Evolutionary conservation across 1,140 invertebrate genomes (phyloP).

Genomic region (Drosophila quadrilineata): DNA sequence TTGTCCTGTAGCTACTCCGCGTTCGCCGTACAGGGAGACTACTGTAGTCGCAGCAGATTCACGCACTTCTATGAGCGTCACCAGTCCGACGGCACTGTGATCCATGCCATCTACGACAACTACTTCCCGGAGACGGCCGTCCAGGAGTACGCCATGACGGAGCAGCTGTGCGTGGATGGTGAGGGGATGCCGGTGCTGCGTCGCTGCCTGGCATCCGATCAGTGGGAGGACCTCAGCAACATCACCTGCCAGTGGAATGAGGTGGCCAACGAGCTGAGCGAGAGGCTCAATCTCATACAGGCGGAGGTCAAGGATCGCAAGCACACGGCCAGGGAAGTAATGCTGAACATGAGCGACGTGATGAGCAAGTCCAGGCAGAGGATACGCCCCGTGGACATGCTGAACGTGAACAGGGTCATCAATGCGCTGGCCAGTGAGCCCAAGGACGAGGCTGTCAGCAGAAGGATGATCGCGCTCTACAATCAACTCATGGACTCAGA

Average conservation of each 20-base stretch:
- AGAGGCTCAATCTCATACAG: not conserved
- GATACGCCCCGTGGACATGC: not conserved
- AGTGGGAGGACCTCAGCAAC: conserved; percentile 5
- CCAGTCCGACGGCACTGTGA: not conserved
- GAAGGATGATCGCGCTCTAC: conserved; percentile 24
- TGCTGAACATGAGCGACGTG: not conserved
- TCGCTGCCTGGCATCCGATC: not conserved
- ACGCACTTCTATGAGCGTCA: not conserved
- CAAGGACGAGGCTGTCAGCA: not conserved
- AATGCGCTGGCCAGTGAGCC: not conserved
- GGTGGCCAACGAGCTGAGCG: not conserved
- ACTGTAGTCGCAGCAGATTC: not conserved
- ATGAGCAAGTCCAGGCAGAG: not conserved
- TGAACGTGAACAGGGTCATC: conserved; percentile 13
- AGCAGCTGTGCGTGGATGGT: not conserved
- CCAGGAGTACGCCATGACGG: not conserved
- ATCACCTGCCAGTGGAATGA: not conserved
- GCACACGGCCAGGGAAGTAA: not conserved
- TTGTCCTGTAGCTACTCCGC: not conserved
- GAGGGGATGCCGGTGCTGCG: conserved; percentile 4
- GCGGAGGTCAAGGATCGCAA: not conserved
- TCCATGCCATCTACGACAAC: not conserved
- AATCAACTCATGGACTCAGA: conserved; percentile 32
- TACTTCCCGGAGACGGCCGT: not conserved
- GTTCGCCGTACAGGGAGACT: not conserved